These are phyloP conservation scores for Triplophysa rosa DNA, from an alignment of 2,113 vertebrate genomes.

Conservation along the genomic window DNA sequence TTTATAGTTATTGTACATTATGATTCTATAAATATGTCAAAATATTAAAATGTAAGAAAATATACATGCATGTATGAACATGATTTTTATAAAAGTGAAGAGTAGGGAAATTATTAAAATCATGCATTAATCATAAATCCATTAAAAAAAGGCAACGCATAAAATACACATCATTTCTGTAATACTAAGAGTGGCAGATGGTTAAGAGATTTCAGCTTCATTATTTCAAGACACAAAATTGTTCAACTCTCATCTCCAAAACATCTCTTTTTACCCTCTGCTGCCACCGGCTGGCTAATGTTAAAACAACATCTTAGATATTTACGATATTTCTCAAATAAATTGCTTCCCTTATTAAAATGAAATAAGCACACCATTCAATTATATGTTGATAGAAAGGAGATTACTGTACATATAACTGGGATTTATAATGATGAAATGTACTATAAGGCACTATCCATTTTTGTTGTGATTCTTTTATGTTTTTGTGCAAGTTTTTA, in stretches of 20 bases:
- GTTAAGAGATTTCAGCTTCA: constrained; percentile 12
- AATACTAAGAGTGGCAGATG: constrained; percentile 2
- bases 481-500: no score
- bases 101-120: no score
- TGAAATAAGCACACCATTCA: neutral
- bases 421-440: neutral
- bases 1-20: no score
- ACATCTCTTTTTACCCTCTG: constrained; percentile 34
- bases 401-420: constrained; percentile 1
- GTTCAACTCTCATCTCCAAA: neutral
- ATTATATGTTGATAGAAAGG: neutral
- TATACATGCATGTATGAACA: neutral
- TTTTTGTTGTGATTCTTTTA: no score
- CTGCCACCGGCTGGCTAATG: constrained; percentile 54
- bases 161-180: neutral
- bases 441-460: no score
- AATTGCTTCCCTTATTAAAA: constrained; percentile 4
- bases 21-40: no score
- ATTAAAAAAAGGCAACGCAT: neutral
- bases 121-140: neutral
- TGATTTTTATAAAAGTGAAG: no score
- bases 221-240: constrained; percentile 3
- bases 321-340: neutral
- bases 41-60: no score
- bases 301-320: neutral